Percentiles rank a stretch among this genome's conserved stretches.
Conservation (phyloP, 2,888 invertebrate genomes). For the Dorcus hopei region DNA sequence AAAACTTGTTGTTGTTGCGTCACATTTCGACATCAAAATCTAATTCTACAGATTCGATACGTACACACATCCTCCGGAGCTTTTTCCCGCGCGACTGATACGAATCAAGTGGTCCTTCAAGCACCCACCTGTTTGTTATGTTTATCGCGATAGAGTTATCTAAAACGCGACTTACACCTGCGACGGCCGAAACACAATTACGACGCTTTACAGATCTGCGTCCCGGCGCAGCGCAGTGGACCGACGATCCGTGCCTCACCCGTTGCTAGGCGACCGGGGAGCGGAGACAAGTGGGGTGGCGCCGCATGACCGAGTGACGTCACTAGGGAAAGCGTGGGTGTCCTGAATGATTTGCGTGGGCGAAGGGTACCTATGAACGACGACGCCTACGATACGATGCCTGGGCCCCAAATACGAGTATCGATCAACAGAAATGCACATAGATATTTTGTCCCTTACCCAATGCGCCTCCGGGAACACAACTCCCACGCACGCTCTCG, state of each 20-base stretch:
- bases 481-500: no score
- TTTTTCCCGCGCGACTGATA: conserved; percentile 4
- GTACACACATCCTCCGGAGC: no score
- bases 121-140: conserved; percentile 12
- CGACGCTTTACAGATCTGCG: conserved; percentile 14
- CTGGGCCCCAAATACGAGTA: conserved; percentile 33
- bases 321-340: conserved; percentile 53
- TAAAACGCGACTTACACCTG: conserved; percentile 2
- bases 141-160: not conserved
- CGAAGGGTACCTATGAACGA: conserved; percentile 33
- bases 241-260: conserved; percentile 48
- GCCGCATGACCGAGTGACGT: conserved; percentile 57
- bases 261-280: conserved; percentile 55
- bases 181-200: conserved; percentile 1
- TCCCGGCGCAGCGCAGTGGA: conserved; percentile 44
- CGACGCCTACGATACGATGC: conserved; percentile 23
- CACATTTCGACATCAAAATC: not conserved
- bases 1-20: not conserved
- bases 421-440: conserved; percentile 28
- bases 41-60: no score
- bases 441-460: not conserved
- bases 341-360: conserved; percentile 47
- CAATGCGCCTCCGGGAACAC: no score
- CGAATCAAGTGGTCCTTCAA: conserved; percentile 7
- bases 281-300: conserved; percentile 37